Base-by-base conservation (phyloP, 30 jellyfish, hydroid and myxozoan genomes). In the Hydractinia echinata region DNA sequence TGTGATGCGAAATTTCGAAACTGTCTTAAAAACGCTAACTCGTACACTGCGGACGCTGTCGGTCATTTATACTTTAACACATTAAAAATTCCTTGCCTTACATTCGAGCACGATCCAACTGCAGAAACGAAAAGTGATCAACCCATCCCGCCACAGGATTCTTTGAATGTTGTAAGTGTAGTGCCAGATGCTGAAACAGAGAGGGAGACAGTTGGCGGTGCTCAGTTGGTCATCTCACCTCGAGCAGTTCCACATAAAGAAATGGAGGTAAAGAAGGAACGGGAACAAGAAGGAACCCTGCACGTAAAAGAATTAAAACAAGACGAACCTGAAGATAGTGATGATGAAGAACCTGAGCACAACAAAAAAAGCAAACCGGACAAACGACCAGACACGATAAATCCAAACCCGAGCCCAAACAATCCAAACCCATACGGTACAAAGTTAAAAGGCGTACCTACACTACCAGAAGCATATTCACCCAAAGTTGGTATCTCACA, bases 21-120 rank as follows among this genome's bases (percentile, higher is more conserved):
- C 19, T 92, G 98, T 76, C 81, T 92, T 54, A 92, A 84, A 80
- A 78, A 86, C 30, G 95, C 95, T 39, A 87, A 87, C 66, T 81
- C 96, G 61, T 81, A 81, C 39, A 87, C 98, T 6, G 95, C 96
- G 71, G 95, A 86, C 84, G 95, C 98, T 0, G 98, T 92, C 8
- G 98, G 98, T 4, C 94, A 92, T 56, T 71, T 92, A 76, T 92
- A 92, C 69, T 92, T 92, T 93, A 92, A 92, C 58, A 91, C 86
- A 53, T 72, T 92, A 81, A 86, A 92, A 56, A 86, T 92, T 74
- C 96, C 98, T 4, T 92, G 98, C 84, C 76, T 92, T 14, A 76
- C 95, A 51, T 90, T 90, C 70, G 87, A 74, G 20, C 85, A 72
- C 8, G 87, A 77, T 13, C 9, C n/a, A 18, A 11, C 53, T 77